phyloP scores from a whole-genome alignment of 2,888 invertebrate species.

The Synergus umbraculus region DNA sequence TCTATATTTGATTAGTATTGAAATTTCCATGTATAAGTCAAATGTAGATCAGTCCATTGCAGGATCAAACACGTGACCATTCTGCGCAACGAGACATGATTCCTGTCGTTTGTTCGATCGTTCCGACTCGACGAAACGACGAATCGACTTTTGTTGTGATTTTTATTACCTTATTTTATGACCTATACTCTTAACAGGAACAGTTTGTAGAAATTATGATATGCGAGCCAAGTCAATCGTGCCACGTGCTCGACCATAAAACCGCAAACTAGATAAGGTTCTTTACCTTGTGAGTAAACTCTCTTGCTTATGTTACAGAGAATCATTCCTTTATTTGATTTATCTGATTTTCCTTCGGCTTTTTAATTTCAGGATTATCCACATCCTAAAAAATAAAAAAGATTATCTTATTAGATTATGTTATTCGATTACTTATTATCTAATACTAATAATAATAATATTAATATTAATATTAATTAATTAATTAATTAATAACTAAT shows the following conservation, averaged over 20 bases:
- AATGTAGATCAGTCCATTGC: neutral
- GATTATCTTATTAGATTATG: no score
- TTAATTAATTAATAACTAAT: no score
- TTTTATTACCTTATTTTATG: conserved; percentile 29
- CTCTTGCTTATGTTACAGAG: conserved; percentile 29
- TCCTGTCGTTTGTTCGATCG: conserved; percentile 74
- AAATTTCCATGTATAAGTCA: neutral
- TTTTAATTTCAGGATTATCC: neutral
- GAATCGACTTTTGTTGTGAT: conserved; percentile 56
- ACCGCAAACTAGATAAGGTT: conserved; percentile 34
- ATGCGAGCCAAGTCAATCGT: conserved; percentile 23
- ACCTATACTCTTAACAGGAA: conserved; percentile 21
- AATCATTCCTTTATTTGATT: conserved; percentile 15
- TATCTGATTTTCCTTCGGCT: conserved; percentile 3
- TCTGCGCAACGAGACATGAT: conserved; percentile 75
- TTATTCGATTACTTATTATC: no score
- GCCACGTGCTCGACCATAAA: conserved; percentile 37
- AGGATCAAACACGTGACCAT: conserved; percentile 24
- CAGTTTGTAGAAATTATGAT: conserved; percentile 29
- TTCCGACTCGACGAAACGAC: conserved; percentile 63
- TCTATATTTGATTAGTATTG: neutral
- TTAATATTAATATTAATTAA: no score
- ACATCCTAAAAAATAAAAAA: neutral
- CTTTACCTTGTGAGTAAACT: conserved; percentile 36
- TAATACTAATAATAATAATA: no score